Evolutionary conservation across 2,888 invertebrate species (phyloP), one percentile per base, ranked within the genome.

Genomic region (Galerucella pusilla): DNA sequence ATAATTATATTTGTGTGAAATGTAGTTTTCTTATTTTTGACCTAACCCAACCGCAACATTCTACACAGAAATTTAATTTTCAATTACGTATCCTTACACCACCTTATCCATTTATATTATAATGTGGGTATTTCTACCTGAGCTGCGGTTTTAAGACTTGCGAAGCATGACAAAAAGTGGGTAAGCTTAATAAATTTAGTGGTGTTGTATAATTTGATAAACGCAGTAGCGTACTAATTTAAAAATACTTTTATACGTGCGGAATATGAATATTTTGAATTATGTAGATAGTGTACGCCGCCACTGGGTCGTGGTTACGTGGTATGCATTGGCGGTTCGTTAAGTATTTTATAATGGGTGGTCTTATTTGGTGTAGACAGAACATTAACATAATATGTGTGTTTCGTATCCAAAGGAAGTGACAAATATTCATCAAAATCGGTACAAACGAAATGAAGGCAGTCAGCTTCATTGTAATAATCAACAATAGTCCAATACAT

Each of bases 121-220:
- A 28, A 57, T 20, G 20, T 57, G 2, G 57, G 57, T 57, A 69
- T 60, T 60, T 60, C 60, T 69, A 69, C 68, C 68, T 69, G 46
- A 12, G 20, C 16, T 69, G 68, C 28, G 68, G 68, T 69, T 57
- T 57, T 57, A 7, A 57, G 57, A 57, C 20, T 57, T 69, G 60
- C 25, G 45, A 60, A 60, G 52, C 68, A 60, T 69, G 68, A 69
- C 68, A 60, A 69, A 68, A 69, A 69, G 9, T 60, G 25, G 60
- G 42, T 60, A 57, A 46, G 68, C 59, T 16, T 68, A 54, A 68
- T 45, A 57, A 68, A 59, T 35, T 57, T 57, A 59, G 68, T 60
- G 68, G 68, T 69, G 52, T 49, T 14, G 49, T 60, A 69, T 60
- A 60, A 69, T 69, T 69, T 28, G 46, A 69, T 69, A 60, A 25